phyloP scores from a whole-genome alignment of 2,888 invertebrate species.

The Dioctria rufipes region DNA sequence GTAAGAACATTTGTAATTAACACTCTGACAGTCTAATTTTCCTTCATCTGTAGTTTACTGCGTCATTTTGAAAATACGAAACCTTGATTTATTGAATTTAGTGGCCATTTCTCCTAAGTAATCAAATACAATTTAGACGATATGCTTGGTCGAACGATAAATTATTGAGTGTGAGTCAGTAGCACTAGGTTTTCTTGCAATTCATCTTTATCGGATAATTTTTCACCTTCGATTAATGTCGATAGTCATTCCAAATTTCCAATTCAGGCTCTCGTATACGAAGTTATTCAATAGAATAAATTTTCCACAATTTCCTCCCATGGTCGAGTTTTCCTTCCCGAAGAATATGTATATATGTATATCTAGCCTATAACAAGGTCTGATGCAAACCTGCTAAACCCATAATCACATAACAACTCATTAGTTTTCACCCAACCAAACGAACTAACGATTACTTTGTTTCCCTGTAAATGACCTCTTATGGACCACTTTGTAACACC shows the following conservation, averaged over 20 bases:
- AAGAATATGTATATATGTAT: neutral
- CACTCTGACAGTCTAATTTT: too few species aligned
- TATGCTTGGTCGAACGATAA: too few species aligned
- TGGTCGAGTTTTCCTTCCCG: too few species aligned
- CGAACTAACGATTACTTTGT: conserved; percentile 28
- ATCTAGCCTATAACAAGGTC: too few species aligned
- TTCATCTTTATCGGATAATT: neutral
- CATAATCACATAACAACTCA: conserved; percentile 48
- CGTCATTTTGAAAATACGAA: too few species aligned
- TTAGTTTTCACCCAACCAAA: conserved; percentile 46
- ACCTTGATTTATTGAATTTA: too few species aligned
- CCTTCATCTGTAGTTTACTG: too few species aligned
- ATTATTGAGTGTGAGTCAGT: too few species aligned
- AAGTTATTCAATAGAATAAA: conserved; percentile 7
- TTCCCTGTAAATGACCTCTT: conserved; percentile 51
- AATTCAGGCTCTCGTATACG: neutral
- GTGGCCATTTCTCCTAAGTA: too few species aligned
- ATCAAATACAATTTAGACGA: too few species aligned
- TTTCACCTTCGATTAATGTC: neutral
- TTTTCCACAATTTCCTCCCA: conserved; percentile 1
- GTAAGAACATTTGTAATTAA: too few species aligned
- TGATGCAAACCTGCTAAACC: conserved; percentile 21
- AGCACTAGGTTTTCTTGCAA: neutral
- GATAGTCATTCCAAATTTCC: neutral
- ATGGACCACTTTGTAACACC: conserved; percentile 45